Evolutionary conservation across 2,113 vertebrate species (phyloP).

Genomic region (Bambusicola thoracicus): DNA sequence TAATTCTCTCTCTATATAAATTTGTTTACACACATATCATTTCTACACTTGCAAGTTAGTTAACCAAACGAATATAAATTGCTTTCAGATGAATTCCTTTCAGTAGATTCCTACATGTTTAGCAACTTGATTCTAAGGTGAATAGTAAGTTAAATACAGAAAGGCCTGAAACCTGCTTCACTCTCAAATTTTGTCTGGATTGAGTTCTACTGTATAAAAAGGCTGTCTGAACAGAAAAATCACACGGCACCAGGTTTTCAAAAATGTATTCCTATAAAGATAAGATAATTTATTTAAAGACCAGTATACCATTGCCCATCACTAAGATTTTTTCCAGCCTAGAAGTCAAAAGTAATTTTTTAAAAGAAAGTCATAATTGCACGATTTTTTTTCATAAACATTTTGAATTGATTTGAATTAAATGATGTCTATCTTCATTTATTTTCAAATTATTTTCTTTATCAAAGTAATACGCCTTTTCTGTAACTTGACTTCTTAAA

Average conservation of each 20-base stretch:
- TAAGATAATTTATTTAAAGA: neutral
- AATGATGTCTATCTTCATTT: conserved; percentile 13
- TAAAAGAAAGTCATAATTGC: neutral
- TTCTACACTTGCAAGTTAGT: neutral
- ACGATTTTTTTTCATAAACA: neutral
- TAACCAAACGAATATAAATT: neutral
- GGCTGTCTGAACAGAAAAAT: neutral
- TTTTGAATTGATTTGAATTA: neutral
- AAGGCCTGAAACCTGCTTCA: neutral
- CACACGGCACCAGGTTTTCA: neutral
- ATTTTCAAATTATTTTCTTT: conserved; percentile 14
- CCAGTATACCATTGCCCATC: neutral
- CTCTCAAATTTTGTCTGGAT: neutral
- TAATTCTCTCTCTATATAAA: neutral
- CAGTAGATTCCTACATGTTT: neutral
- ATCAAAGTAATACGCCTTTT: neutral
- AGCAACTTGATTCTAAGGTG: neutral
- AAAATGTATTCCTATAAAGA: neutral
- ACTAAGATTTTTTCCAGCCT: neutral
- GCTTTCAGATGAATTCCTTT: neutral
- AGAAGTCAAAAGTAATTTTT: neutral
- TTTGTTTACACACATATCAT: neutral
- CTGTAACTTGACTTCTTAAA: neutral
- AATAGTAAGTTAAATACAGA: neutral
- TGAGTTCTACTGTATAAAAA: neutral